phyloP scores from a whole-genome alignment of 2,888 invertebrate genomes.

The Argynnis bischoffii region DNA sequence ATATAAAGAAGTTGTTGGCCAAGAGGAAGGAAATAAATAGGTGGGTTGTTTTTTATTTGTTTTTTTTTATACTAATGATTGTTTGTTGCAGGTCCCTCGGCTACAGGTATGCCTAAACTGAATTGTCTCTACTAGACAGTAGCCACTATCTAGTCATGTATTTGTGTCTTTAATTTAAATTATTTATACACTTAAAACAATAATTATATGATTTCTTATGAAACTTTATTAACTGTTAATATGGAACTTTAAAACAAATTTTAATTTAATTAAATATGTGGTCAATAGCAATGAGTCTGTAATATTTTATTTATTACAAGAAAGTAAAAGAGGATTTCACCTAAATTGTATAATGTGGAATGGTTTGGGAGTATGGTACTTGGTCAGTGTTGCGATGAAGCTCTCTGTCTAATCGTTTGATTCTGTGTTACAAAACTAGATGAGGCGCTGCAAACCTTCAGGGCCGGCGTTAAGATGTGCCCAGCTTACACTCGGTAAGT shows the following conservation, averaged over 20 bases:
- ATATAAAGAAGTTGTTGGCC: slow-evolving; percentile 90
- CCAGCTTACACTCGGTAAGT: slow-evolving; percentile 59
- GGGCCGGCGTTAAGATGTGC: slow-evolving; percentile 53
- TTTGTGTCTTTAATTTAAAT: slow-evolving; percentile 2
- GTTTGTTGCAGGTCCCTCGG: slow-evolving; percentile 54
- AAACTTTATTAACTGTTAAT: too few relatives aligned
- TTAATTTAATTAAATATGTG: background rate
- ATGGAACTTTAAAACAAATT: too few relatives aligned
- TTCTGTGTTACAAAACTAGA: slow-evolving; percentile 77
- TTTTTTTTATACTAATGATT: slow-evolving; percentile 39
- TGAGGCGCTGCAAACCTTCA: slow-evolving; percentile 55
- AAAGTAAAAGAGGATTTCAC: background rate
- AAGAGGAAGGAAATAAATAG: slow-evolving; percentile 74
- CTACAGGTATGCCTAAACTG: slow-evolving; percentile 55
- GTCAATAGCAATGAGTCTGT: slow-evolving; percentile 4
- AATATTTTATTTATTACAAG: background rate
- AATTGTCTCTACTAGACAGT: background rate
- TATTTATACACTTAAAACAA: background rate
- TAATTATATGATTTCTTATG: background rate
- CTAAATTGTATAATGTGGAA: slow-evolving; percentile 16
- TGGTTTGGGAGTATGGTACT: slow-evolving; percentile 21
- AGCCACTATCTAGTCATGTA: background rate
- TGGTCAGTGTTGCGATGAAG: slow-evolving; percentile 22
- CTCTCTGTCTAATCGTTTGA: slow-evolving; percentile 68
- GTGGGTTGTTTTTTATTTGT: slow-evolving; percentile 58